Evolutionary conservation across 2,888 invertebrate species (phyloP), one percentile per base, ranked within the genome.

Genomic region (Tinea trinotella): DNA sequence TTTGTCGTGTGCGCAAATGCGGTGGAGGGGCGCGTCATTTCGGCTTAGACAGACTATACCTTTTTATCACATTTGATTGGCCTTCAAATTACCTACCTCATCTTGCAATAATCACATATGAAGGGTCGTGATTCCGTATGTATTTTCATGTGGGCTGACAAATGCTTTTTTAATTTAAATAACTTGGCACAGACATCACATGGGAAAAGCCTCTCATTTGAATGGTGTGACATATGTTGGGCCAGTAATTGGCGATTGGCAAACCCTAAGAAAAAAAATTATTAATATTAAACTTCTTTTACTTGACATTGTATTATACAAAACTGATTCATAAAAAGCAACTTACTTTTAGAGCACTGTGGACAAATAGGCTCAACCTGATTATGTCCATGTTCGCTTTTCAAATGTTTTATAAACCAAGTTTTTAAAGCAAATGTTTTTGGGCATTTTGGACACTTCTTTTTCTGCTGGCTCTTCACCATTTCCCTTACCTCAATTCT

Each of bases 361-460:
- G 62, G 17, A 60, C 84, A 84, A 5, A 56, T 58, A 61, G 68
- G 74, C 10, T 10, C 15, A 17, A 2, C 19, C 9, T 40, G 6
- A n/a, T 40, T 40, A 15, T 17, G 17, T 1, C 65, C 65, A 57
- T 82, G 81, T 54, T 74, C 77, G 30, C 74, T 80, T 34, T 68
- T 65, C 64, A 81, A 68, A 53, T 84, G 83, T 55, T 76, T 80
- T 18, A 61, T 61, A 55, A 74, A 78, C 83, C 84, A 83, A 5
- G 71, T 65, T 54, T 77, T 75, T 0, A 79, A 76, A 2, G 60
- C 65, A 57, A 83, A 84, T 7, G 59, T 60, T 56, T 75, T 83
- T 7, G 62, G 62, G 57, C 83, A 84, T 10, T 71, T 55, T 1
- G 69, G 62, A 58, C 83, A 84, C 0, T 69, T 53, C 63, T 67